A percentile compares a stretch with the other conserved stretches of the same genome.
phyloP scores from a whole-genome alignment of 2,888 invertebrate species.

The Netelia fuscicornis region DNA sequence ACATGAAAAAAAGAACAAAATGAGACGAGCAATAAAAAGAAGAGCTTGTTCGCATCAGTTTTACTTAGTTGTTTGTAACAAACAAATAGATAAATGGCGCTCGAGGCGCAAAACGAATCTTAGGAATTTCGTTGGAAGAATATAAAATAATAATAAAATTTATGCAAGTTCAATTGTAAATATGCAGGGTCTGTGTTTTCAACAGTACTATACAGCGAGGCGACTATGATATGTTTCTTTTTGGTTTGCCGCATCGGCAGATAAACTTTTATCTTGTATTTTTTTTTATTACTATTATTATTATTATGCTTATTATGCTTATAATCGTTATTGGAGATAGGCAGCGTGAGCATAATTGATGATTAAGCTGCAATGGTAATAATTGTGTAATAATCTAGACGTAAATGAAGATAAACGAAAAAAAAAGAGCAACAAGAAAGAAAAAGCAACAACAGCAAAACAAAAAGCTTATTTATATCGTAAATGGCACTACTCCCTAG shows the following conservation, averaged over 20 bases:
- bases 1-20: not conserved
- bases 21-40: not conserved
- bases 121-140: constrained; percentile 38
- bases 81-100: constrained; percentile 27
- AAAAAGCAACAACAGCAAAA: constrained; percentile 41
- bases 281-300: not conserved
- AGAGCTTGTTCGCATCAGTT: constrained; percentile 44
- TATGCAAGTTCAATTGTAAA: constrained; percentile 68
- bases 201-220: constrained; percentile 50
- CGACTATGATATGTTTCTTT: constrained; percentile 32
- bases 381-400: constrained; percentile 60
- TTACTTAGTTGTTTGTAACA: constrained; percentile 19
- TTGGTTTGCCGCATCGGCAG: constrained; percentile 40
- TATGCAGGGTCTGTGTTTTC: constrained; percentile 60
- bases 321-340: constrained; percentile 58
- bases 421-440: constrained; percentile 46
- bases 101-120: constrained; percentile 14
- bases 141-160: constrained; percentile 14
- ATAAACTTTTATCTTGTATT: constrained; percentile 45
- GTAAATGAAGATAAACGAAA: constrained; percentile 59
- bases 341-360: constrained; percentile 60
- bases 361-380: constrained; percentile 67
- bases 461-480: constrained; percentile 55
- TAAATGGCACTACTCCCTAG: constrained; percentile 70
- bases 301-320: constrained; percentile 49